Evolutionary conservation across 2,113 vertebrate species (phyloP).

Genomic region (Erythrolamprus reginae): DNA sequence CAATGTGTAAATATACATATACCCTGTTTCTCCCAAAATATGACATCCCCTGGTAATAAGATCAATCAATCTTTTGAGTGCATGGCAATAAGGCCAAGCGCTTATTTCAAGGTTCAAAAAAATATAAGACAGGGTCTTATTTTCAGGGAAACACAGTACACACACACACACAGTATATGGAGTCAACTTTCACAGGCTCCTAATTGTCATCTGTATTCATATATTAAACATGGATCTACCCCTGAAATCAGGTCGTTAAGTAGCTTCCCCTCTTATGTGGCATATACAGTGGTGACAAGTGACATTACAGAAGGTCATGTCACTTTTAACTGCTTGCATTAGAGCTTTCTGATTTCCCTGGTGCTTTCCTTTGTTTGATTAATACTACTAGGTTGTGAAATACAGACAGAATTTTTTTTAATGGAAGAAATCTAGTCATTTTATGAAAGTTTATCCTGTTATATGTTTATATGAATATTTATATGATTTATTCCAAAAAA

Average conservation of each 20-base stretch:
- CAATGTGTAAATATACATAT: too few species aligned
- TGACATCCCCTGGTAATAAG: too few species aligned
- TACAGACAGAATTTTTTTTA: slow-evolving; percentile 64
- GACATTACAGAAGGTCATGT: slow-evolving; percentile 98
- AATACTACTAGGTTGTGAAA: slow-evolving; percentile 72
- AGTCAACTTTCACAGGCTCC: slow-evolving; percentile 48
- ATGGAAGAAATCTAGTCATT: slow-evolving; percentile 54
- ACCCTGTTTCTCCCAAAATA: too few species aligned
- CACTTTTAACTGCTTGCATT: slow-evolving; percentile 95
- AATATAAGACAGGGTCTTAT: too few species aligned
- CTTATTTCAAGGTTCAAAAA: too few species aligned
- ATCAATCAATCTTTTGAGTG: too few species aligned
- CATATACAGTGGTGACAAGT: slow-evolving; percentile 87
- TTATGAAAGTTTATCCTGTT: background rate
- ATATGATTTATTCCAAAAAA: too few species aligned
- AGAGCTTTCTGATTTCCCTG: slow-evolving; percentile 94
- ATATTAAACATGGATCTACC: slow-evolving; percentile 61
- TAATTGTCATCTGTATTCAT: slow-evolving; percentile 68
- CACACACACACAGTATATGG: slow-evolving; percentile 17
- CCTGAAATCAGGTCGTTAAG: slow-evolving; percentile 63
- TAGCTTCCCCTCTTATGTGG: slow-evolving; percentile 65
- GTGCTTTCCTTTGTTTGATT: slow-evolving; percentile 79
- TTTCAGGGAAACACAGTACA: too few species aligned
- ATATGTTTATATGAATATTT: background rate
- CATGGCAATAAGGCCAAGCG: too few species aligned